Conservation (phyloP, 1,140 invertebrate genomes). For the Drosophila grimshawi region DNA sequence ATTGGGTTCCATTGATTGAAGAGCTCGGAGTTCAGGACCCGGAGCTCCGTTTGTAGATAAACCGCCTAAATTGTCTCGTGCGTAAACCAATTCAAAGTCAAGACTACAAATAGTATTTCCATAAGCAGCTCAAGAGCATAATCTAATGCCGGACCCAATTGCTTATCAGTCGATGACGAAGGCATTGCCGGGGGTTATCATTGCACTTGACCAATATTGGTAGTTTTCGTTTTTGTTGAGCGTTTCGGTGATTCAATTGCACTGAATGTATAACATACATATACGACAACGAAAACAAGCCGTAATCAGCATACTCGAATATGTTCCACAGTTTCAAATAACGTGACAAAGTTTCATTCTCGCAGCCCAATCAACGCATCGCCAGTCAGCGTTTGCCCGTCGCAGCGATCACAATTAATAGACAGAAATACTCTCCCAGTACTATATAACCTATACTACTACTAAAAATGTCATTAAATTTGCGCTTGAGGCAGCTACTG, state of each 20-base stretch:
- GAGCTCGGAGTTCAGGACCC: constrained; percentile 12
- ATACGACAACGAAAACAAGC: background rate
- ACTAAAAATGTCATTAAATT: constrained; percentile 30
- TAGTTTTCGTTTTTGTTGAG: constrained; percentile 23
- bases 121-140: constrained; percentile 9
- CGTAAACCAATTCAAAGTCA: constrained; percentile 68
- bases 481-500: constrained; percentile 26
- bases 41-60: constrained; percentile 10
- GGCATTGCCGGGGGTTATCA: constrained; percentile 58
- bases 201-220: constrained; percentile 58
- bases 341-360: constrained; percentile 62
- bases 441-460: background rate
- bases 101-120: constrained; percentile 24
- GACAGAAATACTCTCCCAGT: no score
- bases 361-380: constrained; percentile 35
- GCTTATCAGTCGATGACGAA: constrained; percentile 65
- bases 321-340: constrained; percentile 19
- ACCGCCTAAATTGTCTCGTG: constrained; percentile 25
- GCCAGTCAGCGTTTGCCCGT: constrained; percentile 62
- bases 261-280: constrained; percentile 52
- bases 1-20: constrained; percentile 15
- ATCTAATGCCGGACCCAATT: constrained; percentile 54
- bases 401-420: constrained; percentile 37
- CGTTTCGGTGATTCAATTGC: constrained; percentile 63
- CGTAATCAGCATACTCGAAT: constrained; percentile 31